Conservation (phyloP, 2,888 invertebrate genomes). For the Platynereis dumerilii region DNA sequence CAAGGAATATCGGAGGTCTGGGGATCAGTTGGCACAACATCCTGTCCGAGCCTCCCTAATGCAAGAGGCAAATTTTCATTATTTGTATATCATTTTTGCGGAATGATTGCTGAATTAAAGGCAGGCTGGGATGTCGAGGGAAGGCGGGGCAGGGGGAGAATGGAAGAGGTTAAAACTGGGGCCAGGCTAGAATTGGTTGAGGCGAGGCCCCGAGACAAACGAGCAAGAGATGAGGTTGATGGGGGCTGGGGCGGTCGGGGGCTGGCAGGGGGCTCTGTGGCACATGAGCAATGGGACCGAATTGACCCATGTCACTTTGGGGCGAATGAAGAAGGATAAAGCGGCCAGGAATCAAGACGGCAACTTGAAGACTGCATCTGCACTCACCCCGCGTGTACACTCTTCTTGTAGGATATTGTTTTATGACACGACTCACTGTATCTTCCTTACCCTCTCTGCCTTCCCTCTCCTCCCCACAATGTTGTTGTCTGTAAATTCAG, state of each 20-base stretch:
- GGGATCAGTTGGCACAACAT: background rate
- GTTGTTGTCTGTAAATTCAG: no score
- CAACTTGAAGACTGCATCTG: no score
- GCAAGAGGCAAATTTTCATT: slow-evolving; percentile 8
- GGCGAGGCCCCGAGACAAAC: slow-evolving; percentile 1
- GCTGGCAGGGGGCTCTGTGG: background rate
- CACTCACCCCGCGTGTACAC: no score
- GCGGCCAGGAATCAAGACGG: no score
- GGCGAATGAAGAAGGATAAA: no score
- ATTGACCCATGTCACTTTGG: background rate
- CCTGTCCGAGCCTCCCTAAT: slow-evolving; percentile 1
- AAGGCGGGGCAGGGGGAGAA: background rate
- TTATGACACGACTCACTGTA: no score
- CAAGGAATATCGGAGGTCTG: background rate
- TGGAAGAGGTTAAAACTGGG: background rate
- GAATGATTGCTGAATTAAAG: slow-evolving; percentile 4
- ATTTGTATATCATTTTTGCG: slow-evolving; percentile 8
- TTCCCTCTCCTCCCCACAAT: no score
- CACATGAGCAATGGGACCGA: slow-evolving; percentile 3
- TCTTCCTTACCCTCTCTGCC: no score
- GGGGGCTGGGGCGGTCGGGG: background rate
- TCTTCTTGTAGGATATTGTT: no score
- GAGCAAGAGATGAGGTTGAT: background rate
- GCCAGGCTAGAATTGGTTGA: background rate
- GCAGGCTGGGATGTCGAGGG: no score